Conservation (phyloP, 1,140 invertebrate species). For the Atta cephalotes region DNA sequence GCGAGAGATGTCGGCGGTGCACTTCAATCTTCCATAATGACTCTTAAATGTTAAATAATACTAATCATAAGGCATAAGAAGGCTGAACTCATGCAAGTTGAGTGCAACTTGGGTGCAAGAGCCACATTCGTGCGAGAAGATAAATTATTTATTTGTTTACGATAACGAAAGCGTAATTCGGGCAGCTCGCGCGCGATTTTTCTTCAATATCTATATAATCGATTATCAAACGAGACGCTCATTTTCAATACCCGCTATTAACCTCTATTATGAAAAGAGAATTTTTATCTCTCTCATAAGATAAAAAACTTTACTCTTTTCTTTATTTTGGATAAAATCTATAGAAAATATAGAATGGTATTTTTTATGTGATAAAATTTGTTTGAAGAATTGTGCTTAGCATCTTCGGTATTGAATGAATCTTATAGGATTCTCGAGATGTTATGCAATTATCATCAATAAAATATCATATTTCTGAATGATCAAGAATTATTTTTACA, state of each 20-base stretch:
- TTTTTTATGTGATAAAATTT: conserved; percentile 16
- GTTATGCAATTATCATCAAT: neutral
- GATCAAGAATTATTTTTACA: neutral
- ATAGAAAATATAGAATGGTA: neutral
- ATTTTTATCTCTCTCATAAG: neutral
- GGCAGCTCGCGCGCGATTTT: conserved; percentile 46
- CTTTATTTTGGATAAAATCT: conserved; percentile 19
- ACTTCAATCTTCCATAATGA: conserved; percentile 76
- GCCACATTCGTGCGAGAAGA: conserved; percentile 65
- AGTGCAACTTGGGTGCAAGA: conserved; percentile 38
- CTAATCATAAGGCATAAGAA: conserved; percentile 76
- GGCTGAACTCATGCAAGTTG: conserved; percentile 74
- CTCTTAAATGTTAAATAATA: conserved; percentile 76
- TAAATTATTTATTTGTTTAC: conserved; percentile 81
- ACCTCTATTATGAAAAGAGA: neutral
- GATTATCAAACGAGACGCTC: conserved; percentile 16
- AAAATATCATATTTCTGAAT: conserved; percentile 24
- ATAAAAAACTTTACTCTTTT: neutral
- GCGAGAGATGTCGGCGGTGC: conserved; percentile 48
- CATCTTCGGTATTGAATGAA: conserved; percentile 1
- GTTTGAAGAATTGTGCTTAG: neutral
- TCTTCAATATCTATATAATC: neutral
- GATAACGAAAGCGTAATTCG: conserved; percentile 66
- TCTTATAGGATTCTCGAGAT: neutral
- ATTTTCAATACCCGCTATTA: conserved; percentile 28